These are phyloP conservation scores for Drosophila cognata DNA, from an alignment of 2,888 invertebrate genomes.

Conservation along the genomic window DNA sequence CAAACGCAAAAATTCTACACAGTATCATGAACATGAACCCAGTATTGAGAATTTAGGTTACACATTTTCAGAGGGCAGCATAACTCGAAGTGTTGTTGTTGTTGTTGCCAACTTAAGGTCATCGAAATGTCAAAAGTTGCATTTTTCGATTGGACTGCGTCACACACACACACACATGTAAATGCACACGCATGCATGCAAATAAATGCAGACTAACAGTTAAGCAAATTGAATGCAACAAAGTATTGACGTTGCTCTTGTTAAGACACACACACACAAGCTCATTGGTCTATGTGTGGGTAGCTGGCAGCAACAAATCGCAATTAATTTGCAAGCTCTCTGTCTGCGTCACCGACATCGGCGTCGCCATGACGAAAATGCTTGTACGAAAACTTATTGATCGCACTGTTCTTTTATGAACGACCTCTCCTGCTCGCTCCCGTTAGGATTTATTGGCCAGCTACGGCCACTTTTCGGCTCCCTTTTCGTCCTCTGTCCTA, in stretches of 20 bases:
- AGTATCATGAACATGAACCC: slow-evolving; percentile 58
- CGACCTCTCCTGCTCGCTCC: slow-evolving; percentile 12
- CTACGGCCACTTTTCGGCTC: slow-evolving; percentile 21
- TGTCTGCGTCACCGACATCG: slow-evolving; percentile 37
- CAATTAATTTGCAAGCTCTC: slow-evolving; percentile 67
- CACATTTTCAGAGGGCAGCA: slow-evolving; percentile 57
- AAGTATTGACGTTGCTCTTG: slow-evolving; percentile 60
- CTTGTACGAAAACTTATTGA: slow-evolving; percentile 53
- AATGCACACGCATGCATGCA: slow-evolving; percentile 45
- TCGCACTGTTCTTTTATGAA: slow-evolving; percentile 38
- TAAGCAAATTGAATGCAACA: slow-evolving; percentile 39
- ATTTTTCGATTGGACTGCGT: slow-evolving; percentile 69
- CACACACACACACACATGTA: slow-evolving; percentile 19
- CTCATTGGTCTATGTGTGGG: slow-evolving; percentile 4
- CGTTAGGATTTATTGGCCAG: slow-evolving; percentile 22
- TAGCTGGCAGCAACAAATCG: slow-evolving; percentile 41
- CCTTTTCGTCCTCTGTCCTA: slow-evolving; percentile 27
- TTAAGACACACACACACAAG: slow-evolving; percentile 19
- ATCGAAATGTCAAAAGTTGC: slow-evolving; percentile 85
- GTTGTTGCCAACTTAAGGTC: slow-evolving; percentile 78
- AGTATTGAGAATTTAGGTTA: slow-evolving; percentile 76
- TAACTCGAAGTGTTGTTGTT: slow-evolving; percentile 35
- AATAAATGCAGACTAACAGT: background rate
- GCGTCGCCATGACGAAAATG: slow-evolving; percentile 51
- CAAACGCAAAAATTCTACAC: slow-evolving; percentile 35